Conservation (phyloP, 92 coral and sea anemone species). For the Actinernus sp. region DNA sequence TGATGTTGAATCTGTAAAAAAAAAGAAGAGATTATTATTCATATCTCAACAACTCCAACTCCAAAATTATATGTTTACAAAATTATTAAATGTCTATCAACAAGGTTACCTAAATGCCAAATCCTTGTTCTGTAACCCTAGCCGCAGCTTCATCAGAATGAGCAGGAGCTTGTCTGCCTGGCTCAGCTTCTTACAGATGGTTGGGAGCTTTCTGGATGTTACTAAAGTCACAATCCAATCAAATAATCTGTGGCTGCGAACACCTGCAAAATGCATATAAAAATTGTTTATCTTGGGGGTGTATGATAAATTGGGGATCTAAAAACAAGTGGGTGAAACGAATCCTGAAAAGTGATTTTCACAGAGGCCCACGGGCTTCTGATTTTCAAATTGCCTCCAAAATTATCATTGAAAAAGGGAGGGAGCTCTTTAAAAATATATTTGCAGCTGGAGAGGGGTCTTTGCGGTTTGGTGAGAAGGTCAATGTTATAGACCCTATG, state of each 20-base stretch:
- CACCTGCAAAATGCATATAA: slow-evolving; percentile 7
- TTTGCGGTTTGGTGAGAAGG: no score
- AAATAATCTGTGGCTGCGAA: slow-evolving; percentile 24
- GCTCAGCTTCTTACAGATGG: slow-evolving; percentile 17
- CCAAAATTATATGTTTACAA: background rate
- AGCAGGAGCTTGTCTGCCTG: slow-evolving; percentile 34
- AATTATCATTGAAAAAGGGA: no score
- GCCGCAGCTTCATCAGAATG: slow-evolving; percentile 48
- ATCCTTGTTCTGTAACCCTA: slow-evolving; percentile 46
- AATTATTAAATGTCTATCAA: background rate
- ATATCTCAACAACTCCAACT: background rate
- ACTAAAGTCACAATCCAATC: slow-evolving; percentile 30
- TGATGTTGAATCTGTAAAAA: slow-evolving; percentile 21
- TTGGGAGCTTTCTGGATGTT: slow-evolving; percentile 16
- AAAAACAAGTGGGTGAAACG: no score
- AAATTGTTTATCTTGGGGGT: no score
- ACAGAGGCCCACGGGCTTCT: no score
- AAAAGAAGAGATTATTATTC: background rate
- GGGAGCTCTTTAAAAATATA: no score
- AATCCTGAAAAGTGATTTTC: no score
- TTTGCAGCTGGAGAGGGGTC: no score
- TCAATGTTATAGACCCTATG: no score
- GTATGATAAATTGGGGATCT: no score
- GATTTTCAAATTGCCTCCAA: no score
- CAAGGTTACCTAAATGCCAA: slow-evolving; percentile 26